Evolutionary conservation across 2,113 vertebrate species (phyloP).

Genomic region (Turdus rufiventris): DNA sequence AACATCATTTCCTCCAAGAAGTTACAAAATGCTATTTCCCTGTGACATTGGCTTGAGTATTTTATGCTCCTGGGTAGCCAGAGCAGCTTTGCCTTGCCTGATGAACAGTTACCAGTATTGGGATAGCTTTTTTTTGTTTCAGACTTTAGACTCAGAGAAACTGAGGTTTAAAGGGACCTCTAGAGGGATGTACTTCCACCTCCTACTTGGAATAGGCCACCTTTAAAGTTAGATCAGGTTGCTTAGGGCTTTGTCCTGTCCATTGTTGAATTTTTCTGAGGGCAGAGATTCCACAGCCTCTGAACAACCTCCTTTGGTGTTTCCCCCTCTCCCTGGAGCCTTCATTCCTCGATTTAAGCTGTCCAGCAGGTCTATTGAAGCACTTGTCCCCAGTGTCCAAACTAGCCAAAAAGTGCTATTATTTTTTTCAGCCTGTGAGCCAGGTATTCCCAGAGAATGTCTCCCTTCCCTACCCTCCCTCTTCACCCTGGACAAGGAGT

Average conservation of each 20-base stretch:
- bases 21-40: background rate
- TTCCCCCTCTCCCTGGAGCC: background rate
- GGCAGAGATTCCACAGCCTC: background rate
- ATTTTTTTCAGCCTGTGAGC: background rate
- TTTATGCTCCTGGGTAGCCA: background rate
- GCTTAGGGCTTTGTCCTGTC: background rate
- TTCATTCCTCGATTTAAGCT: background rate
- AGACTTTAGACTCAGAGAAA: background rate
- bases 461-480: background rate
- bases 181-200: background rate
- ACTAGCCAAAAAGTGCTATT: background rate
- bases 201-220: background rate
- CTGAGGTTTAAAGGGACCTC: background rate
- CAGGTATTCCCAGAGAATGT: background rate
- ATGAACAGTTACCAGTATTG: background rate
- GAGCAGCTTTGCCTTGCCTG: background rate
- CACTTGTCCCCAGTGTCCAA: background rate
- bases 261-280: background rate
- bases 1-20: background rate
- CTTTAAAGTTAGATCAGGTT: background rate
- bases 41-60: background rate
- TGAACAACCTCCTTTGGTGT: background rate
- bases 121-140: background rate
- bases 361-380: background rate
- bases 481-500: background rate